Conservation (phyloP, 2,113 vertebrate genomes). For the Pachypanchax playfairii region DNA sequence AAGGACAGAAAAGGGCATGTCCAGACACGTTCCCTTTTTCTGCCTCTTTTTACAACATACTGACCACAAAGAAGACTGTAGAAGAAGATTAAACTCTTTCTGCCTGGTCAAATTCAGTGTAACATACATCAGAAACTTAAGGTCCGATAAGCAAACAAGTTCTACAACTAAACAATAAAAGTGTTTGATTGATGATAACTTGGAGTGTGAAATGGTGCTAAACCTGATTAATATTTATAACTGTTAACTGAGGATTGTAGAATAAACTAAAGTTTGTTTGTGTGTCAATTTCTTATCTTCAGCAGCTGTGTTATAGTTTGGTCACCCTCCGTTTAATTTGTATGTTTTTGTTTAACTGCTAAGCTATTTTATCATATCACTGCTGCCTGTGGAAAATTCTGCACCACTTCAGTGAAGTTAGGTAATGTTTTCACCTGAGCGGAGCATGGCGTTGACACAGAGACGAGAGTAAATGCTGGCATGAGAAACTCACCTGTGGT, state of each 20-base stretch:
- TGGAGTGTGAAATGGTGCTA: neutral
- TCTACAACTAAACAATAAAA: neutral
- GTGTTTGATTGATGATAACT: neutral
- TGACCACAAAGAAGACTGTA: slow-evolving; percentile 32
- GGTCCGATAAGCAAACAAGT: neutral
- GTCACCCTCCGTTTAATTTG: slow-evolving; percentile 14
- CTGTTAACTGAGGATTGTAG: too few species aligned
- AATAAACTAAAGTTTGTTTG: too few species aligned
- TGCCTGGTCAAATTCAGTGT: neutral
- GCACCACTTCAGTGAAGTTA: slow-evolving; percentile 16
- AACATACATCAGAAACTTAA: neutral
- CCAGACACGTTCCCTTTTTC: slow-evolving; percentile 36
- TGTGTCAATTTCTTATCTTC: slow-evolving; percentile 4
- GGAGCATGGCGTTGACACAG: neutral
- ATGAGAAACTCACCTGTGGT: slow-evolving; percentile 56
- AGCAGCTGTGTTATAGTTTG: slow-evolving; percentile 19
- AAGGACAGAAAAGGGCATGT: slow-evolving; percentile 38
- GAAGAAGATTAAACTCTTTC: slow-evolving; percentile 28
- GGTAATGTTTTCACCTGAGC: slow-evolving; percentile 36
- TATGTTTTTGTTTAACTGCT: slow-evolving; percentile 11
- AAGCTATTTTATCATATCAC: slow-evolving; percentile 24
- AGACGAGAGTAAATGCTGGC: neutral
- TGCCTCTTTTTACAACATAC: slow-evolving; percentile 15
- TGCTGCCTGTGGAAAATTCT: slow-evolving; percentile 11
- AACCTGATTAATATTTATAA: neutral